Base-by-base conservation (phyloP, 2,797 vertebrate genomes). In the Crenuchus spilurus region DNA sequence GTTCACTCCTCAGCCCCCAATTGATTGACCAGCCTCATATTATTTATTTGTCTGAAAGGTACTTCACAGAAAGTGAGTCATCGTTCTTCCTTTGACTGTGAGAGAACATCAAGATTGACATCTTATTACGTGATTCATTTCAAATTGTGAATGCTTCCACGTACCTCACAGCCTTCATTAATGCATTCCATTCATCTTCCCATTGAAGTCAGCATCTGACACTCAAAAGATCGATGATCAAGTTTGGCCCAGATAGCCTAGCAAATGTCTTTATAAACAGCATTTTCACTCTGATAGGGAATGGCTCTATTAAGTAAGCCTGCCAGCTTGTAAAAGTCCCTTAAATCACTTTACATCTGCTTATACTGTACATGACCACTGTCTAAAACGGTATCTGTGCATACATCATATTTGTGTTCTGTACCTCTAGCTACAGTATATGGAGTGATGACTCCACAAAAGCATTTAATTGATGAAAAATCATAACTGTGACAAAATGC, bases 321-420 rank as follows among this genome's bases (percentile, higher is more conserved):
- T 42, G 18, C 6, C 20, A 62, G 35, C 49, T 54, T 54, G 26
- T 54, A 13, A 30, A 46, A 37, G 55, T 4, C n/a, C 55, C 10
- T 58, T 35, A 58, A 58, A 35, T 58, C 55, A 13, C 48, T n/a
- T 22, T 30, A 20, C 37, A 18, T 44, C 6, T 33, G 3, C 26
- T 61, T 71, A 26, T 37, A 42, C 10, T 71, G 18, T 37, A 42
- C 10, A 46, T 60, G 69, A 35, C 41, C 41, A 49, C 30, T n/a
- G 2, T n/a, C 18, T n/a, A n/a, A 8, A 26, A 46, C 22, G 6
- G 46, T 8, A 6, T 26, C 24, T 13, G 60, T 2, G 18, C 6
- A 39, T 16, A 6, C 24, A 10, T 51, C 24, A 5, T 26, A 10
- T 24, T 11, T 14, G 20, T 61, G 18, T 24, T 26, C 18, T 41